phyloP scores from a whole-genome alignment of 2,888 invertebrate genomes.

The Troides oblongomaculatus region DNA sequence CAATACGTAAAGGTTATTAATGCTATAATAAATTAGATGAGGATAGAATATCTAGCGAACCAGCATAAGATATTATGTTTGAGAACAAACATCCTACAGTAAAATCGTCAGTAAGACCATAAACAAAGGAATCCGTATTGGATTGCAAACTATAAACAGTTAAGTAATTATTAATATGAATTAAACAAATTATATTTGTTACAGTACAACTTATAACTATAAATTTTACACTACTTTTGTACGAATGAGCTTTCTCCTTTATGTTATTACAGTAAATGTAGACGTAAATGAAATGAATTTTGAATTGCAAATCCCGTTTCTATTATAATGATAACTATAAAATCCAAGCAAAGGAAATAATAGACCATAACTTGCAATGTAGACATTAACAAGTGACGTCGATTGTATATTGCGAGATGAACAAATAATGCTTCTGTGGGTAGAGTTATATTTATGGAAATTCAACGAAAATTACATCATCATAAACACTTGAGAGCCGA shows the following conservation, averaged over 20 bases:
- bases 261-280: background rate
- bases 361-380: background rate
- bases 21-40: no score
- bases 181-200: background rate
- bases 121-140: no score
- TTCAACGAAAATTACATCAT: no score
- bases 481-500: background rate
- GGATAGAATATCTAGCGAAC: no score
- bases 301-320: slow-evolving; percentile 32
- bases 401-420: background rate
- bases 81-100: no score
- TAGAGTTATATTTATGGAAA: no score
- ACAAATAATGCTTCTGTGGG: background rate
- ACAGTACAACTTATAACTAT: slow-evolving; percentile 3
- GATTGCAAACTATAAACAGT: no score
- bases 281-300: slow-evolving; percentile 9
- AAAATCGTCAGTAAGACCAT: no score
- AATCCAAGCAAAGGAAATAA: slow-evolving; percentile 1
- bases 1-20: no score
- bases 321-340: slow-evolving; percentile 3
- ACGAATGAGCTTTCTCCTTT: slow-evolving; percentile 1
- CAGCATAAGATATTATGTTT: no score
- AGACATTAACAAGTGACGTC: background rate
- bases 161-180: no score
- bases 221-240: slow-evolving; percentile 6